Evolutionary conservation across 2,113 vertebrate species (phyloP).

Genomic region (Odocoileus hemionus): DNA sequence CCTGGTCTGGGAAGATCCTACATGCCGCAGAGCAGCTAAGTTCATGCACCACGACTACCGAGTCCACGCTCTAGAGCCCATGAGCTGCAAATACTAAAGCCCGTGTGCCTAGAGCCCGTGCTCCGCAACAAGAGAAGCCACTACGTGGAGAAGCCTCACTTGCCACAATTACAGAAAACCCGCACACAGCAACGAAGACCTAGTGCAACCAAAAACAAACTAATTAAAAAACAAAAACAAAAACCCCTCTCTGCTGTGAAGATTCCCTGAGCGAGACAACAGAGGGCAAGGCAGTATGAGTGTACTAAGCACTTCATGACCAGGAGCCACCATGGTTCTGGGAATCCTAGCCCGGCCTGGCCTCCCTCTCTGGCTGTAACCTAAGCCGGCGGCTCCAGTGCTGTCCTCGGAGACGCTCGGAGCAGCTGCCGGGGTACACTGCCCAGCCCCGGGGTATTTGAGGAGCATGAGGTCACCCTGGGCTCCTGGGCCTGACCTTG

Average conservation of each 20-base stretch:
- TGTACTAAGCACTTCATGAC: background rate
- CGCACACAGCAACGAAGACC: background rate
- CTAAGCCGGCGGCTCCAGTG: background rate
- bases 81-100: background rate
- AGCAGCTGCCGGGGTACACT: background rate
- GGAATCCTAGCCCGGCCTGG: background rate
- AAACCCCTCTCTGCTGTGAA: background rate
- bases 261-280: background rate
- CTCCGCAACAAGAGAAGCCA: background rate
- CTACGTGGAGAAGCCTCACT: background rate
- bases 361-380: background rate
- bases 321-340: background rate
- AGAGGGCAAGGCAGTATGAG: background rate
- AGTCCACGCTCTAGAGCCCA: background rate
- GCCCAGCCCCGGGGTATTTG: background rate
- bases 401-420: background rate
- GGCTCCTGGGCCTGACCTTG: background rate
- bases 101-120: background rate
- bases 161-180: background rate
- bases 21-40: background rate
- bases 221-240: background rate
- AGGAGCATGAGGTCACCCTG: background rate
- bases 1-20: background rate
- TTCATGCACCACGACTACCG: background rate
- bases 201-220: background rate